Percentiles rank a stretch among this genome's conserved stretches.
Conservation (phyloP, 1,140 invertebrate genomes). For the Pantala flavescens region DNA sequence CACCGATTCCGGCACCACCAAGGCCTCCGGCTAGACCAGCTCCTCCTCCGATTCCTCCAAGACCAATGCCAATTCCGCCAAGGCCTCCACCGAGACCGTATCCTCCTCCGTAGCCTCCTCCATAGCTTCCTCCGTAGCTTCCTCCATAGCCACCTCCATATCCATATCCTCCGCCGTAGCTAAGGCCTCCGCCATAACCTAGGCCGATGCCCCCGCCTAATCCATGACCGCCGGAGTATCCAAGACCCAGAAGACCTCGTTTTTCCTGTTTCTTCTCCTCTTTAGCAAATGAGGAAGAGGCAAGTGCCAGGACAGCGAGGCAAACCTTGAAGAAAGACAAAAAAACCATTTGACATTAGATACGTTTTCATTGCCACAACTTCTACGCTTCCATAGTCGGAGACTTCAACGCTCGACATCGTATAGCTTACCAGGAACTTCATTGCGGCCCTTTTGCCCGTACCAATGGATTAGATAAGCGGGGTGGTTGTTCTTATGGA, state of each 20-base stretch:
- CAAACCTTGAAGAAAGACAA: background rate
- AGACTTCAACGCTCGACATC: no score
- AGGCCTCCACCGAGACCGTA: background rate
- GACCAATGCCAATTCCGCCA: background rate
- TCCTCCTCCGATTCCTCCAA: background rate
- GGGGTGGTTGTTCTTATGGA: background rate
- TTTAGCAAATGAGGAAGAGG: background rate
- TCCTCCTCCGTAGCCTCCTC: background rate
- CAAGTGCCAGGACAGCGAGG: background rate
- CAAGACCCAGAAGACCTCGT: background rate
- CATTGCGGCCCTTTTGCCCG: no score
- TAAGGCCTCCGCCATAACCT: background rate
- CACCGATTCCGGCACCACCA: background rate
- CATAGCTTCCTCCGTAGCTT: background rate
- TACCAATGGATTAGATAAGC: no score
- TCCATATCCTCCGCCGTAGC: background rate
- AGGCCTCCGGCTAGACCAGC: background rate
- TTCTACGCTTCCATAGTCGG: no score
- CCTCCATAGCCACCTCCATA: conserved; percentile 7
- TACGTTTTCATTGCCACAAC: no score
- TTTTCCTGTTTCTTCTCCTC: background rate
- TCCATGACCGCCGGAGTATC: background rate
- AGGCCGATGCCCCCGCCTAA: background rate
- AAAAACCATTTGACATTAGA: background rate
- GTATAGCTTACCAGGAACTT: no score